These are phyloP conservation scores for Exocentrus adspersus DNA, from an alignment of 2,888 invertebrate species.

Conservation along the genomic window DNA sequence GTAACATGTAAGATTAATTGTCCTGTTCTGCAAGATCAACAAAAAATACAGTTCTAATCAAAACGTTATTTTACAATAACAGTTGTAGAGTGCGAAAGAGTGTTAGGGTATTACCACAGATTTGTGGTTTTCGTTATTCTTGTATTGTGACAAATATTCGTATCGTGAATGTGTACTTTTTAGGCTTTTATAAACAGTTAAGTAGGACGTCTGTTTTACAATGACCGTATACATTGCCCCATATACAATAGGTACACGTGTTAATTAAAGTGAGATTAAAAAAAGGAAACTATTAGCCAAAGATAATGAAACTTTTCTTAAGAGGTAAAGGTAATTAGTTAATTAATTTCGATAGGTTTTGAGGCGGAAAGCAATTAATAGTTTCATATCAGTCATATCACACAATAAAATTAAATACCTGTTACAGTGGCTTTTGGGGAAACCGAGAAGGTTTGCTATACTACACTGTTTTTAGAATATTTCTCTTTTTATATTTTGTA, in stretches of 20 bases:
- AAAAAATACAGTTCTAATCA: neutral
- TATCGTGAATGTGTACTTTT: constrained; percentile 1
- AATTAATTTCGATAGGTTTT: neutral
- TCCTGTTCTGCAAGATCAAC: neutral
- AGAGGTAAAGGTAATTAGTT: neutral
- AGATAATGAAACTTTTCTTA: neutral
- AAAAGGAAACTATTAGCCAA: neutral
- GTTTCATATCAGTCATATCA: too few species aligned
- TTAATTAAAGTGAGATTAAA: neutral
- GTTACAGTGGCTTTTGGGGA: neutral
- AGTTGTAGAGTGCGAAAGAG: neutral
- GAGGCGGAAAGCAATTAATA: neutral
- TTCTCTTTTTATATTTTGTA: too few species aligned
- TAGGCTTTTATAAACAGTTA: neutral
- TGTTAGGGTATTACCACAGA: neutral
- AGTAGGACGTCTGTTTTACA: neutral
- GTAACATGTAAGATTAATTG: constrained; percentile 4
- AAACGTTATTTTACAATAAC: neutral
- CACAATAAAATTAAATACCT: too few species aligned
- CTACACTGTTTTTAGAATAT: too few species aligned
- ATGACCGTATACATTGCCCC: neutral
- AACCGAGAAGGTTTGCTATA: too few species aligned
- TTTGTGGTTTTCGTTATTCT: constrained; percentile 1
- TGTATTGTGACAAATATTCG: neutral
- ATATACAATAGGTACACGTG: constrained; percentile 3